Evolutionary conservation across 1,140 invertebrate genomes (phyloP).

Genomic region (Temnothorax longispinosus): DNA sequence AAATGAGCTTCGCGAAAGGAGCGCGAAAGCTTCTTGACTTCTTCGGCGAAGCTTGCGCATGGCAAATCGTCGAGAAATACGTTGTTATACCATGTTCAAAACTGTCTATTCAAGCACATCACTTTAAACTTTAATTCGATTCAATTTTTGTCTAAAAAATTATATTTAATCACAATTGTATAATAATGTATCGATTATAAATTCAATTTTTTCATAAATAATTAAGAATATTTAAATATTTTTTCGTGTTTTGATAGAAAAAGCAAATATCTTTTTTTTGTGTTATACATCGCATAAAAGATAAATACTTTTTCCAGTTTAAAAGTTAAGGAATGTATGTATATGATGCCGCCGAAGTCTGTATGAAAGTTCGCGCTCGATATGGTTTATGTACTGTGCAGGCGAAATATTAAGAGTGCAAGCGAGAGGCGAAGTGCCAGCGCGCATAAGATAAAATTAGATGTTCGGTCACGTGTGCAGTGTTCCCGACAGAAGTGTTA

Average conservation of each 20-base stretch:
- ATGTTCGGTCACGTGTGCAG: constrained; percentile 42
- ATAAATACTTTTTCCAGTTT: background rate
- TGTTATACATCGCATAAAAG: background rate
- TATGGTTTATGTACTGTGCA: constrained; percentile 23
- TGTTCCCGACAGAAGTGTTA: constrained; percentile 49
- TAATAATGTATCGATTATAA: background rate
- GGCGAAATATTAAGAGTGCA: constrained; percentile 27
- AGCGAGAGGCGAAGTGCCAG: constrained; percentile 15
- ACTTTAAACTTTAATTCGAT: background rate
- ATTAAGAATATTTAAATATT: background rate
- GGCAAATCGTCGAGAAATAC: constrained; percentile 22
- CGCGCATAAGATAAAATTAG: constrained; percentile 55
- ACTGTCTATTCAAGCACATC: background rate
- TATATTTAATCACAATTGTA: background rate
- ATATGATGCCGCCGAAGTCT: background rate
- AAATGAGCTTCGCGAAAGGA: constrained; percentile 35
- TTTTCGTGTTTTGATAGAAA: background rate
- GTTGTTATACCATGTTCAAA: background rate
- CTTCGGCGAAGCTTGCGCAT: background rate
- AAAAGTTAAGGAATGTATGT: background rate
- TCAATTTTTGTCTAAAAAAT: background rate
- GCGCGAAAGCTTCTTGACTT: constrained; percentile 29
- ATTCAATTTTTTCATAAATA: background rate
- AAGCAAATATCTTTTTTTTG: background rate
- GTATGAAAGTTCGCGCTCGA: background rate